Evolutionary conservation across 2,113 vertebrate genomes (phyloP), one percentile per base, ranked within the genome.

Genomic region (Mystacornis crossleyi): DNA sequence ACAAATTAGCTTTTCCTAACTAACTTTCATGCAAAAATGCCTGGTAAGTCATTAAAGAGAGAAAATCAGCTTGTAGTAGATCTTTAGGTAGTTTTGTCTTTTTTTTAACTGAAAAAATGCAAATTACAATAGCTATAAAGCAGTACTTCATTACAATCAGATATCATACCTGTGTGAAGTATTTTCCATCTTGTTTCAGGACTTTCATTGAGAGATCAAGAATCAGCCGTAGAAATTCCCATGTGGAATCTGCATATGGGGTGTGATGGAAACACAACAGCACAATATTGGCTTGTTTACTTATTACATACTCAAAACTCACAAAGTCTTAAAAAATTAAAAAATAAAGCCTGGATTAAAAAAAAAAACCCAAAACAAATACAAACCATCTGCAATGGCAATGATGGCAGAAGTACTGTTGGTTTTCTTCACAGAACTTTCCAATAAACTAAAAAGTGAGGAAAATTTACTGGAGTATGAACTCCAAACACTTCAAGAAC

Each of bases 141-240:
- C 29, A 86, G 24, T 11, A n/a, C 1, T 43, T 64, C 51, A 43
- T 54, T 24, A 74, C 33, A 91, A n/a, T 14, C 53, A 77, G 58
- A 8, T 51, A 55, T 8, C 96, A 91, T 94, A 99, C 99, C 99
- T 99, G 99, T 95, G 99, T 99, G 91, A 99, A 99, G 90, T 99
- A 99, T 88, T 99, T 99, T 55, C 99, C 99, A 95, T 98, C 98
- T 45, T 99, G 98, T 91, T 99, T 99, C 96, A 99, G 96, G 79
- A 99, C 99, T 97, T 99, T 99, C 95, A 99, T 99, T n/a, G 99
- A 99, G 91, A 99, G 98, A 94, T 99, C 99, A 93, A 99, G 98
- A 97, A 99, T 99, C 96, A 99, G 98, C 80, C 99, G 98, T 42
- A 99, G 98, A 97, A 99, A 99, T 72, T 99, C 99, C 99, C 99